Evolutionary conservation across 1,140 invertebrate genomes (phyloP).

Genomic region (Atta colombica): DNA sequence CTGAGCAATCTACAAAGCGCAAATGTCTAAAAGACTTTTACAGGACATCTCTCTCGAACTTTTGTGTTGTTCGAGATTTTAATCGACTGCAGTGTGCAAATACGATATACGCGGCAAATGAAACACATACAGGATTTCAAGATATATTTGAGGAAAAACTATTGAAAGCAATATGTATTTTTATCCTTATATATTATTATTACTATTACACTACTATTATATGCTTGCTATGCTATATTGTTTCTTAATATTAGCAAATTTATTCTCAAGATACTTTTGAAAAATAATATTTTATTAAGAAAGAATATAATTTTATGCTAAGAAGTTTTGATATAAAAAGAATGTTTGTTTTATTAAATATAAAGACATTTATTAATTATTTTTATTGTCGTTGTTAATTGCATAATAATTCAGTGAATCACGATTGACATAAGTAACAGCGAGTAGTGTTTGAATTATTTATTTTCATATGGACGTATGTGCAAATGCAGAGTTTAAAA

Average conservation of each 20-base stretch:
- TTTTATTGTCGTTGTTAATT: slow-evolving; percentile 39
- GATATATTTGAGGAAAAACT: not conserved
- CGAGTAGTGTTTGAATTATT: slow-evolving; percentile 6
- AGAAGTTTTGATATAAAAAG: slow-evolving; percentile 42
- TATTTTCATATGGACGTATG: slow-evolving; percentile 25
- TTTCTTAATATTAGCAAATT: slow-evolving; percentile 11
- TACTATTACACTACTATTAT: slow-evolving; percentile 25
- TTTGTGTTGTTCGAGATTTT: not conserved
- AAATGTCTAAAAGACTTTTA: slow-evolving; percentile 52
- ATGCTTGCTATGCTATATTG: not conserved
- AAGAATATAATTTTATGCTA: slow-evolving; percentile 22
- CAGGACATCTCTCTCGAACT: not conserved
- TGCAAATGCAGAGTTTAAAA: slow-evolving; percentile 25
- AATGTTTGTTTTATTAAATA: slow-evolving; percentile 58
- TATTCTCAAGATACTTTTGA: not conserved
- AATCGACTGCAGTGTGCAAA: slow-evolving; percentile 16
- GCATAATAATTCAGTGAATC: slow-evolving; percentile 15
- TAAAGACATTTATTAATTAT: slow-evolving; percentile 40
- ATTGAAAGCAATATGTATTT: slow-evolving; percentile 50
- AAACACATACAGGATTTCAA: slow-evolving; percentile 12
- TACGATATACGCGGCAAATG: not conserved
- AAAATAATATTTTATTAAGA: not conserved
- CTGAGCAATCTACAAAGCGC: not conserved
- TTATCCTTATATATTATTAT: slow-evolving; percentile 14
- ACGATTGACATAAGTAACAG: slow-evolving; percentile 3